These are phyloP conservation scores for Sinella curviseta DNA, from an alignment of 1,140 invertebrate genomes.

Conservation along the genomic window DNA sequence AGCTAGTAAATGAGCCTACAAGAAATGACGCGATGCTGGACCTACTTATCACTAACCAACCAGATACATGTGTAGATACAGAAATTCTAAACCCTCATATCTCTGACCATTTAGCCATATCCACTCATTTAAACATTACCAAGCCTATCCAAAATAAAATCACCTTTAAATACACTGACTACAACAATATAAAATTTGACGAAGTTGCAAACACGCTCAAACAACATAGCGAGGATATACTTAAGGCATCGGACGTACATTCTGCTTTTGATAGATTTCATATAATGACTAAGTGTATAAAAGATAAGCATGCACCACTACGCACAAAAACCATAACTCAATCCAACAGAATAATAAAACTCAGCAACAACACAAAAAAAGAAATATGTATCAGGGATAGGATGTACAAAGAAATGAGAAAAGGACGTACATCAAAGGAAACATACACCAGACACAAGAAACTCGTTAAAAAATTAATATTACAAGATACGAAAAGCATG, in stretches of 20 bases:
- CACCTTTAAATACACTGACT: not conserved
- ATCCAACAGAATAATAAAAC: not conserved
- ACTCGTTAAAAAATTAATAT: not conserved
- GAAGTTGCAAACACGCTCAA: no score
- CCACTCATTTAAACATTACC: not conserved
- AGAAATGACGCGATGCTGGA: not conserved
- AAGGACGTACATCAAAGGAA: no score
- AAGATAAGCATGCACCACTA: not conserved
- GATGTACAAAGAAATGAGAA: no score
- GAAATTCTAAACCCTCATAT: not conserved
- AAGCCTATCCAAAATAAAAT: not conserved
- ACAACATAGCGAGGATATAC: not conserved
- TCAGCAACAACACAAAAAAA: not conserved
- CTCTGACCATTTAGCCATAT: not conserved
- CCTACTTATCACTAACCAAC: not conserved
- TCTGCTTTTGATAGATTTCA: not conserved
- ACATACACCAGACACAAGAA: not conserved
- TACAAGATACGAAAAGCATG: not conserved
- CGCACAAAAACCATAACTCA: not conserved
- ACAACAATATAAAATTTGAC: not conserved
- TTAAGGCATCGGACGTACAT: not conserved
- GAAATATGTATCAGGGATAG: no score
- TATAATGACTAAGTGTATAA: no score
- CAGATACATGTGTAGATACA: not conserved
- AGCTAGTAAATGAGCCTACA: not conserved